Percentiles rank a stretch among this genome's conserved stretches.
Evolutionary conservation across 2,888 invertebrate genomes (phyloP).

Genomic region (Dryococelus australis): DNA sequence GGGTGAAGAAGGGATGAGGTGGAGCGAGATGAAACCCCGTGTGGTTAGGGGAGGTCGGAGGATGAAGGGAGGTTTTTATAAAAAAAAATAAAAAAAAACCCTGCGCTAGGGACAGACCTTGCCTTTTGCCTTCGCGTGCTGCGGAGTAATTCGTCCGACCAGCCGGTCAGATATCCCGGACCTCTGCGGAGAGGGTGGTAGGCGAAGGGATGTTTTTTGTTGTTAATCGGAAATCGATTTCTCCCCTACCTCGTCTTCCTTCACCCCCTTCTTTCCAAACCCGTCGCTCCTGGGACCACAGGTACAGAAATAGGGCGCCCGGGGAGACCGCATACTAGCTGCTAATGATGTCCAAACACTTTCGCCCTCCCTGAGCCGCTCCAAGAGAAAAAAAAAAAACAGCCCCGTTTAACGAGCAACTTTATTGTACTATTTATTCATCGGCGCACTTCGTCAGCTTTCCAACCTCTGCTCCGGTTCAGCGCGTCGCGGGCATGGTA

Average conservation of each 20-base stretch:
- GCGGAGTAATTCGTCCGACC: not conserved
- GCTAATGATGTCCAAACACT: slow-evolving; percentile 16
- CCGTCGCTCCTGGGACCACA: not conserved
- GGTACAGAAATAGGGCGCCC: not conserved
- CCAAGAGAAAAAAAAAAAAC: not conserved
- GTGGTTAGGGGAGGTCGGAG: not conserved
- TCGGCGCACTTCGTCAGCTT: not conserved
- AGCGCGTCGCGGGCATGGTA: no score
- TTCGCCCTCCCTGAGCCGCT: not conserved
- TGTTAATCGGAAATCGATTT: slow-evolving; percentile 10
- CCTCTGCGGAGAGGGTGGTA: not conserved
- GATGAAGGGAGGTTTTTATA: not conserved
- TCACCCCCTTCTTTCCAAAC: not conserved
- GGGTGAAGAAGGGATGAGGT: not conserved
- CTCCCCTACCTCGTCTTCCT: not conserved
- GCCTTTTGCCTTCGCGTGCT: not conserved
- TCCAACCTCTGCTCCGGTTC: not conserved
- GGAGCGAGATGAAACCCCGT: not conserved
- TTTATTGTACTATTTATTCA: not conserved
- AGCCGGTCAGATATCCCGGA: not conserved
- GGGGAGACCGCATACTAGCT: not conserved
- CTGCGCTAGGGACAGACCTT: not conserved
- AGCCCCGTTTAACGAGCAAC: not conserved
- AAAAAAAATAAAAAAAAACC: no score
- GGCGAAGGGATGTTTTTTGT: not conserved